These are phyloP conservation scores for Equus quagga DNA, from an alignment of 2,113 vertebrate species.

Conservation along the genomic window DNA sequence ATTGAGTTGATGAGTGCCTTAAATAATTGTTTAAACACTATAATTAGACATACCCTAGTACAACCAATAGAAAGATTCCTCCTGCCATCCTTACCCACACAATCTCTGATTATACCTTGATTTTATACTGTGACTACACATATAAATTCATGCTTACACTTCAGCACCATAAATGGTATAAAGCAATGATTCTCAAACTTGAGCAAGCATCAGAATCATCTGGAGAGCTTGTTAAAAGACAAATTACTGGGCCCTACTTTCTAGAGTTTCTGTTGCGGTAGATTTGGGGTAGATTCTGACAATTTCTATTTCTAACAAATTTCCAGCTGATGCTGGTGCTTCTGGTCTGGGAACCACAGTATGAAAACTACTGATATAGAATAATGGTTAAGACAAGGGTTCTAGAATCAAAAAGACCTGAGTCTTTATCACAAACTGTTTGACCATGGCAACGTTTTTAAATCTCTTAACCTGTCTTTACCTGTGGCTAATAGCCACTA, in stretches of 20 bases:
- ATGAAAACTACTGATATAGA: background rate
- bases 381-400: background rate
- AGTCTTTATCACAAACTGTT: background rate
- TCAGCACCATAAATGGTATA: background rate
- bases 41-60: background rate
- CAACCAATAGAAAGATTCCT: background rate
- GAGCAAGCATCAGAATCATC: constrained; percentile 1
- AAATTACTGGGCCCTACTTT: background rate
- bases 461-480: background rate
- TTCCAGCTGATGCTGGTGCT: background rate
- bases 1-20: background rate
- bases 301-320: constrained; percentile 8
- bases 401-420: background rate
- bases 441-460: background rate
- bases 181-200: constrained; percentile 15
- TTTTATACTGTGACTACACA: background rate
- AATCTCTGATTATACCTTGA: background rate
- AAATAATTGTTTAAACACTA: constrained; percentile 9
- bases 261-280: background rate
- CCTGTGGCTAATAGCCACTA: too few relatives aligned
- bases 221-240: constrained; percentile 6
- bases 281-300: background rate
- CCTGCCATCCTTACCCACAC: background rate
- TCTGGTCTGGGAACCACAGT: background rate
- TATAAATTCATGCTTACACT: background rate